Percentiles rank a stretch among this genome's conserved stretches.
Conservation (phyloP, 2,113 vertebrate species). For the Polypterus senegalus region DNA sequence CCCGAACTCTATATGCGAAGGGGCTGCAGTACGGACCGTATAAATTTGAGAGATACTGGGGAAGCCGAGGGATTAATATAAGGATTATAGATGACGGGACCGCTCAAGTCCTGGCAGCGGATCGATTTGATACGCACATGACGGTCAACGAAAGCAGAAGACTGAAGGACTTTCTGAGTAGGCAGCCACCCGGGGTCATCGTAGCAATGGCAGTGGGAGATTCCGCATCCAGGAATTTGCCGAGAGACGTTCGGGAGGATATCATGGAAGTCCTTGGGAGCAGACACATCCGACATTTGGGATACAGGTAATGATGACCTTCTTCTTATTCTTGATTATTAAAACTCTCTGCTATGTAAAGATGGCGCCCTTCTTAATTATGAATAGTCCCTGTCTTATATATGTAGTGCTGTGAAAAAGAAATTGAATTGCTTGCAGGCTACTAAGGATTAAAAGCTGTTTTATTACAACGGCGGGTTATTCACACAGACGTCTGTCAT, state of each 20-base stretch:
- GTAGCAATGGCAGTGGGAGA: conserved; percentile 23
- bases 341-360: too few relatives aligned
- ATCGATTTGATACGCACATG: conserved; percentile 29
- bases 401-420: too few relatives aligned
- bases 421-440: too few relatives aligned
- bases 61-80: conserved; percentile 30
- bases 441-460: too few relatives aligned
- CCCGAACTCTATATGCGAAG: conserved; percentile 22
- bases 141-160: conserved; percentile 18
- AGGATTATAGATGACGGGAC: conserved; percentile 27
- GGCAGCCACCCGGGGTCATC: conserved; percentile 16
- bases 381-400: too few relatives aligned
- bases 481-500: too few relatives aligned
- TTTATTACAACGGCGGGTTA: too few relatives aligned
- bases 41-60: conserved; percentile 27
- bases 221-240: conserved; percentile 27
- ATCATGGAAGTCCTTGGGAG: conserved; percentile 22
- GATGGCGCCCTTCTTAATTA: too few relatives aligned
- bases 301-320: conserved; percentile 32
- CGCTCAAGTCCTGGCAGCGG: conserved; percentile 15
- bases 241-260: conserved; percentile 14
- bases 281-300: conserved; percentile 16
- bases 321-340: neutral
- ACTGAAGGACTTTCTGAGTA: conserved; percentile 16
- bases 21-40: conserved; percentile 22